These are phyloP conservation scores for Neoniphon sammara DNA, from an alignment of 2,797 vertebrate genomes.

Conservation along the genomic window DNA sequence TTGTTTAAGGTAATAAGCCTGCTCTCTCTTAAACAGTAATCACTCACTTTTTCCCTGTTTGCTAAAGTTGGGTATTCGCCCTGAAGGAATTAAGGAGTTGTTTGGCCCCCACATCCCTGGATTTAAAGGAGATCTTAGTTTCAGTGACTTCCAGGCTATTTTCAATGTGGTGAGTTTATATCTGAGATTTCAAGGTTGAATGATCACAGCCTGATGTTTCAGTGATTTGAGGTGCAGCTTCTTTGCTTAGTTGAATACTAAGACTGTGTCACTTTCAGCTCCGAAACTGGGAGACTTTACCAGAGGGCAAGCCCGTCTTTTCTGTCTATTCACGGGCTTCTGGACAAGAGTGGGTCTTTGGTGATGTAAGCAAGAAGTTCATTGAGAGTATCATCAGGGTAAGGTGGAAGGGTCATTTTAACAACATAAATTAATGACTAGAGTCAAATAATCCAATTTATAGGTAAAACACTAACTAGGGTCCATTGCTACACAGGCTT, in stretches of 20 bases:
- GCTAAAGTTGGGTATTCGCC: constrained; percentile 81
- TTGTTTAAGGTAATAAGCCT: neutral
- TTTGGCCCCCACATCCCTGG: constrained; percentile 68
- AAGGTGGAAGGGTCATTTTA: constrained; percentile 42
- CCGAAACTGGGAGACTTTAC: constrained; percentile 82
- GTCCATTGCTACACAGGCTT: constrained; percentile 58
- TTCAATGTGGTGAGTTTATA: constrained; percentile 81
- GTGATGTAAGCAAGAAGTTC: constrained; percentile 79
- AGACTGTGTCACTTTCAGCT: constrained; percentile 77
- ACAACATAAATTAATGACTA: neutral
- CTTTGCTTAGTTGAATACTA: neutral
- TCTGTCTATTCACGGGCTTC: constrained; percentile 78
- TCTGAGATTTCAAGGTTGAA: neutral
- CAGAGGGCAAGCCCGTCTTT: constrained; percentile 77
- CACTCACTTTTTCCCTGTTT: constrained; percentile 10
- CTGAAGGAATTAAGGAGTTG: constrained; percentile 84
- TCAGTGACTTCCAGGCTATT: constrained; percentile 77
- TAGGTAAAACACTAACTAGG: neutral
- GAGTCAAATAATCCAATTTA: neutral
- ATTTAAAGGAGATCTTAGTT: constrained; percentile 78
- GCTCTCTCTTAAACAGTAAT: constrained; percentile 4
- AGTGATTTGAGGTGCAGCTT: neutral
- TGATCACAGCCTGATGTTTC: neutral
- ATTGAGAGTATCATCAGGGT: constrained; percentile 81
- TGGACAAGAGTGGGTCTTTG: constrained; percentile 86